phyloP scores from a whole-genome alignment of 2,113 vertebrate genomes.

The Meles meles region DNA sequence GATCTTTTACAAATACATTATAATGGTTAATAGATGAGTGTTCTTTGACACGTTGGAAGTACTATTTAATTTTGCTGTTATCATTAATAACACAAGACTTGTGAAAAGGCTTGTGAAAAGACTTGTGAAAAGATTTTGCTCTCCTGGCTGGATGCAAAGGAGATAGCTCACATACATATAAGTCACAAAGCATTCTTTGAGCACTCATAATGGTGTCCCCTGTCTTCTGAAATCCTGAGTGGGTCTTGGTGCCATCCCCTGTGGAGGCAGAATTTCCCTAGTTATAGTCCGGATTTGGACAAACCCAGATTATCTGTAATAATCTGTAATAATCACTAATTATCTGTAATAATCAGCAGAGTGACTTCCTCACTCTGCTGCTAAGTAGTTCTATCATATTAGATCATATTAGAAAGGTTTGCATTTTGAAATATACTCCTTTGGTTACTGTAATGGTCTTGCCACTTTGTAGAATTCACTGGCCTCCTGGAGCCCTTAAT shows the following conservation, averaged over 20 bases:
- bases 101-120: too few relatives aligned
- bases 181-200: background rate
- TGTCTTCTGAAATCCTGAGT: background rate
- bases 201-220: background rate
- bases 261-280: background rate
- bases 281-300: background rate
- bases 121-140: background rate
- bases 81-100: slow-evolving; percentile 14
- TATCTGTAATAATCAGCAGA: too few relatives aligned
- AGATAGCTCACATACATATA: background rate
- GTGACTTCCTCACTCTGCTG: background rate
- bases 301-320: background rate
- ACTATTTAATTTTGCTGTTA: background rate
- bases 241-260: background rate
- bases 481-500: background rate
- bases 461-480: background rate
- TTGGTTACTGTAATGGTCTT: background rate
- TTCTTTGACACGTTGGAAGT: background rate
- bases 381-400: background rate
- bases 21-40: background rate
- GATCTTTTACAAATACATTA: slow-evolving; percentile 37
- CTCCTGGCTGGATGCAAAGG: background rate
- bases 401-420: background rate
- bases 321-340: too few relatives aligned
- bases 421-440: background rate